Conservation (phyloP, 2,888 invertebrate genomes). For the Gryllus longicercus region DNA sequence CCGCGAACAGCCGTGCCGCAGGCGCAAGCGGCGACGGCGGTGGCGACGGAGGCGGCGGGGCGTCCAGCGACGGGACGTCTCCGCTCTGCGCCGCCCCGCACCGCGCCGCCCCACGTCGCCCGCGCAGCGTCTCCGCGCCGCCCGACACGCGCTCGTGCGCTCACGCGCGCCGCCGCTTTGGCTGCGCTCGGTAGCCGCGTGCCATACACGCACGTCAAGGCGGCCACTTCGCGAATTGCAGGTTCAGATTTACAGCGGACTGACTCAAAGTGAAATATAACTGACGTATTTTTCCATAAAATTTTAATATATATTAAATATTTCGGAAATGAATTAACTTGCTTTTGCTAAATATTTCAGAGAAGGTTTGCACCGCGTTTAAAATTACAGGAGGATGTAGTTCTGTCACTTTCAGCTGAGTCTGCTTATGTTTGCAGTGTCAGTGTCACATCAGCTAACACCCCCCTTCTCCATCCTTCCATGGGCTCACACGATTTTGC, state of each 20-base stretch:
- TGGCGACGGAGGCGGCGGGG: conserved; percentile 44
- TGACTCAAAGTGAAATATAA: too few relatives aligned
- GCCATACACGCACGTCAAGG: background rate
- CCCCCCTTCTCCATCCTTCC: background rate
- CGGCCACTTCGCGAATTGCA: background rate
- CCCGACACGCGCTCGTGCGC: conserved; percentile 19
- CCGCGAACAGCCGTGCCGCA: conserved; percentile 29
- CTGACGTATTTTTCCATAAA: too few relatives aligned
- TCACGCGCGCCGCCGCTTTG: background rate
- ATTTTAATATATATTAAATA: too few relatives aligned
- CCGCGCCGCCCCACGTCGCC: conserved; percentile 39
- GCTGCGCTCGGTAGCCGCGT: background rate
- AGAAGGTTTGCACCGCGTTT: too few relatives aligned
- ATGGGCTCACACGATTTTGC: too few relatives aligned
- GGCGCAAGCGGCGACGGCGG: conserved; percentile 38
- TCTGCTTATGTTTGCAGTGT: too few relatives aligned
- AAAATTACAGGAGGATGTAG: too few relatives aligned
- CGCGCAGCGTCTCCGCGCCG: conserved; percentile 21
- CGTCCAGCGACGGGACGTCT: conserved; percentile 41
- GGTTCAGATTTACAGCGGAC: too few relatives aligned
- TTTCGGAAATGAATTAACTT: too few relatives aligned
- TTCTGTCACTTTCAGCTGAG: too few relatives aligned
- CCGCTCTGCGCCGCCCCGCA: conserved; percentile 45
- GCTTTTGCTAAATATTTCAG: too few relatives aligned
- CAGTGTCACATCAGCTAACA: too few relatives aligned